Percentiles rank a stretch among this genome's conserved stretches.
Evolutionary conservation across 2,888 invertebrate species (phyloP).

Genomic region (Baccha elongata): DNA sequence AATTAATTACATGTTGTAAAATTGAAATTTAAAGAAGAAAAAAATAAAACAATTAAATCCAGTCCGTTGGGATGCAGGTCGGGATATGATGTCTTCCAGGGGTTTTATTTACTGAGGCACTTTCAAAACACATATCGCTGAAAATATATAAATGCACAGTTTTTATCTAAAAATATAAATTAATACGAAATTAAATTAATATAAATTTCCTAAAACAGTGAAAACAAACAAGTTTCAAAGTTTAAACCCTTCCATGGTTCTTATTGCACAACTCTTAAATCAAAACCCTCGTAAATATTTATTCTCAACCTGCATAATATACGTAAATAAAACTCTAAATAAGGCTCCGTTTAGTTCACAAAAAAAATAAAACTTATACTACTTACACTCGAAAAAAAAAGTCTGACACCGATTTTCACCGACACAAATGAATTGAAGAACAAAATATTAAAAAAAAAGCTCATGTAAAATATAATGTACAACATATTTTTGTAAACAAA

Average conservation of each 20-base stretch:
- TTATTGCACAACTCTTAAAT: not conserved
- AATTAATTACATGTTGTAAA: conserved; percentile 57
- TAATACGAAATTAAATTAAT: too few relatives aligned
- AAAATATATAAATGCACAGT: not conserved
- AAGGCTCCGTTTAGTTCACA: conserved; percentile 21
- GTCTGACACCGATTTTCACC: conserved; percentile 69
- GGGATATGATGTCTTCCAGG: not conserved
- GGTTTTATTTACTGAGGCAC: not conserved
- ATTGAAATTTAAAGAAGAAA: conserved; percentile 10
- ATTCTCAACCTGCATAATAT: conserved; percentile 10
- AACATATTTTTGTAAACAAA: conserved; percentile 56
- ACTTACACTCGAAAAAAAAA: conserved; percentile 64
- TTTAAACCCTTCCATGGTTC: too few relatives aligned
- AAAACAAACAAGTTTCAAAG: too few relatives aligned
- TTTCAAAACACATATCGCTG: not conserved
- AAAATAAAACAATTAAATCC: conserved; percentile 20
- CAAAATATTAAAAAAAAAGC: conserved; percentile 2
- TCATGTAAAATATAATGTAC: not conserved
- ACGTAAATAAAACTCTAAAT: not conserved
- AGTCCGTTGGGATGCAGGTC: conserved; percentile 37
- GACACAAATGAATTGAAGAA: conserved; percentile 67
- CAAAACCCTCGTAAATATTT: not conserved
- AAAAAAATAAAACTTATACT: conserved; percentile 36
- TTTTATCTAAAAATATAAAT: too few relatives aligned
- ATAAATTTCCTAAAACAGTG: too few relatives aligned